Percentiles rank a stretch among this genome's conserved stretches.
These are phyloP conservation scores for Typhlomys cinereus DNA, from an alignment of 2,113 vertebrate genomes.

Conservation along the genomic window DNA sequence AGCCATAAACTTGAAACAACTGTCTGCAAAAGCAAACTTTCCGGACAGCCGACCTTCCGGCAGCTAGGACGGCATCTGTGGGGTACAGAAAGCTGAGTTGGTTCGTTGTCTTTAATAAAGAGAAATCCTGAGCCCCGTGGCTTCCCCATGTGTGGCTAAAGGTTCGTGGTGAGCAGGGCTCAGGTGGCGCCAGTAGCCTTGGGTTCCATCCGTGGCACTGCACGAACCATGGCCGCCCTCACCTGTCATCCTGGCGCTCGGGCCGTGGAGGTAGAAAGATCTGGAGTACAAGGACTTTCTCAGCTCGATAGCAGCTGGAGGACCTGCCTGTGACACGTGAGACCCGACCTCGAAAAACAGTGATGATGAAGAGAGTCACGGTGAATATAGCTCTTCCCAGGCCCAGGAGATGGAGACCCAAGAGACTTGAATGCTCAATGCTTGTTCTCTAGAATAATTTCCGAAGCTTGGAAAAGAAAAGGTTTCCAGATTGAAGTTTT, in stretches of 20 bases:
- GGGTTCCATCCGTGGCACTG: too few species aligned
- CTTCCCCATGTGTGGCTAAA: conserved; percentile 9
- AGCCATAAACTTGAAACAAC: conserved; percentile 49
- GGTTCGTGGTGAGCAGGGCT: background rate
- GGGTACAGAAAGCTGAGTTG: conserved; percentile 17
- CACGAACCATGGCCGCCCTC: background rate
- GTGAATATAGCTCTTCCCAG: background rate
- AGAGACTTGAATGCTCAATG: background rate
- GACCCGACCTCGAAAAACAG: background rate
- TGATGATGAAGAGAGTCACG: background rate
- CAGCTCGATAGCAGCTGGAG: background rate
- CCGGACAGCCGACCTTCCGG: conserved; percentile 43
- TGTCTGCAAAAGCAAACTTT: conserved; percentile 34
- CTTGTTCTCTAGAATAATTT: background rate
- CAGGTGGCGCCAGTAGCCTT: background rate
- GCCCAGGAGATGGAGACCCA: background rate
- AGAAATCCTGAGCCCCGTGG: background rate
- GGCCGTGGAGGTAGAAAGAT: background rate
- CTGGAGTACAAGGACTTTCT: background rate
- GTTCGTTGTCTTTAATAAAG: conserved; percentile 13
- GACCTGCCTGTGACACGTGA: background rate
- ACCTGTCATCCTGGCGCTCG: background rate
- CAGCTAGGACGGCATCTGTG: background rate
- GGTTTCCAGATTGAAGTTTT: background rate
- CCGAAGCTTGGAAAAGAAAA: background rate